phyloP scores from a whole-genome alignment of 1,140 invertebrate species.

The Matsumurasca onukii region DNA sequence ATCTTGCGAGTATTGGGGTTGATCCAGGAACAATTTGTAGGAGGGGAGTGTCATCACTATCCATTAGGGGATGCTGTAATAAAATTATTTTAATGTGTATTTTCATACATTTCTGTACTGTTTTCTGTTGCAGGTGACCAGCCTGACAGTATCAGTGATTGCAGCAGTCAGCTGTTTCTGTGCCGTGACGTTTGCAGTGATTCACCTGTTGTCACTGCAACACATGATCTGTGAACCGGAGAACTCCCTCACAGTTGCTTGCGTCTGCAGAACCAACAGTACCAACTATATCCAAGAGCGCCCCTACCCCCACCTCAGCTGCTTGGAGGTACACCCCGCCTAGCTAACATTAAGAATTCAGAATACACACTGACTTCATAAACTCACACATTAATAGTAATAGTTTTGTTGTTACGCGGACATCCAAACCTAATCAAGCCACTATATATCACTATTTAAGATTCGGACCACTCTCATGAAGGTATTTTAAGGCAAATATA shows the following conservation, averaged over 20 bases:
- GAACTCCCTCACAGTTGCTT: constrained; percentile 47
- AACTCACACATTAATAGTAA: too few species aligned
- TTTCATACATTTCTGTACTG: constrained; percentile 10
- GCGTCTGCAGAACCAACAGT: constrained; percentile 43
- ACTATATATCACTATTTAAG: too few species aligned
- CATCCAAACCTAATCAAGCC: too few species aligned
- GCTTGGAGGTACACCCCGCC: constrained; percentile 52
- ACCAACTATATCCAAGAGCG: constrained; percentile 17
- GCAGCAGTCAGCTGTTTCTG: constrained; percentile 50
- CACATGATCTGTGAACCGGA: constrained; percentile 50
- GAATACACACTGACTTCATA: too few species aligned
- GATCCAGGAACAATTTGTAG: too few species aligned
- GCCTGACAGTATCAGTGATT: constrained; percentile 48
- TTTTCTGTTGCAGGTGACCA: constrained; percentile 36
- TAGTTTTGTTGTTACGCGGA: too few species aligned
- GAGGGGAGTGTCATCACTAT: too few species aligned
- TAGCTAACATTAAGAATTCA: too few species aligned
- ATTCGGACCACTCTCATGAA: too few species aligned
- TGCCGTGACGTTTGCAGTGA: constrained; percentile 49
- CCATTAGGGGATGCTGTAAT: too few species aligned
- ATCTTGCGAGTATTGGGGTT: too few species aligned
- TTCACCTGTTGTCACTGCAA: constrained; percentile 52
- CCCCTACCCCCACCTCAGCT: constrained; percentile 52
- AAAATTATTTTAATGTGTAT: background rate
- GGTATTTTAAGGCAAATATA: too few species aligned